These are phyloP conservation scores for Poecilobothrus nobilitatus DNA, from an alignment of 2,888 invertebrate species.

Conservation along the genomic window DNA sequence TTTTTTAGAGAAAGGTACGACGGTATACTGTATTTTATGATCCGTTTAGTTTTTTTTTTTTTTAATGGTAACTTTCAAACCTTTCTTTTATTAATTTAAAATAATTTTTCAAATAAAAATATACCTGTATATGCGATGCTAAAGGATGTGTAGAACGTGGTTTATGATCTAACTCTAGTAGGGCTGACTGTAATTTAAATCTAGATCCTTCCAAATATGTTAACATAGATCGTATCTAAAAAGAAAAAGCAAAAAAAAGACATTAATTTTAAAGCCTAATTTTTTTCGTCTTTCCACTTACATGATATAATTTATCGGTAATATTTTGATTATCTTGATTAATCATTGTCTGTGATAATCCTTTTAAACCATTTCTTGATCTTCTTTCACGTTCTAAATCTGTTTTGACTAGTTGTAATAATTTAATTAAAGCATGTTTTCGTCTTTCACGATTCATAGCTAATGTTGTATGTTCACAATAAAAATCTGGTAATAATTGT, in stretches of 20 bases:
- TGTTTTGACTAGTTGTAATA: slow-evolving; percentile 74
- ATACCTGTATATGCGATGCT: slow-evolving; percentile 70
- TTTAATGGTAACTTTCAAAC: too few relatives aligned
- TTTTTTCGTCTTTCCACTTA: slow-evolving; percentile 44
- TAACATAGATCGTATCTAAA: slow-evolving; percentile 83
- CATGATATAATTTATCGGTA: slow-evolving; percentile 84
- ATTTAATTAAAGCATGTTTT: slow-evolving; percentile 75
- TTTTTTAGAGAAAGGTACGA: too few relatives aligned
- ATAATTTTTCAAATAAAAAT: slow-evolving; percentile 11
- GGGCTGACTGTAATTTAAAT: slow-evolving; percentile 74
- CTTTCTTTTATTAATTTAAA: too few relatives aligned
- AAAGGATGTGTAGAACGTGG: slow-evolving; percentile 72
- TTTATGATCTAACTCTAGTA: slow-evolving; percentile 73
- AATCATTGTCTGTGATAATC: slow-evolving; percentile 79
- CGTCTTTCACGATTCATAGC: slow-evolving; percentile 88
- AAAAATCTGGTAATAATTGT: slow-evolving; percentile 86
- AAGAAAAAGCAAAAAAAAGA: not conserved
- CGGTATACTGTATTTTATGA: too few relatives aligned
- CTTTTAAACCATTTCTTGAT: slow-evolving; percentile 81
- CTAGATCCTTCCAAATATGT: slow-evolving; percentile 85
- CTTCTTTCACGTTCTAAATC: slow-evolving; percentile 84
- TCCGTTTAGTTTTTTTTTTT: too few relatives aligned
- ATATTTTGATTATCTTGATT: slow-evolving; percentile 88
- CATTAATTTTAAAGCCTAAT: not conserved
- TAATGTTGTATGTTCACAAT: slow-evolving; percentile 87